phyloP scores from a whole-genome alignment of 2,888 invertebrate species.

The Dexiosoma caninum region DNA sequence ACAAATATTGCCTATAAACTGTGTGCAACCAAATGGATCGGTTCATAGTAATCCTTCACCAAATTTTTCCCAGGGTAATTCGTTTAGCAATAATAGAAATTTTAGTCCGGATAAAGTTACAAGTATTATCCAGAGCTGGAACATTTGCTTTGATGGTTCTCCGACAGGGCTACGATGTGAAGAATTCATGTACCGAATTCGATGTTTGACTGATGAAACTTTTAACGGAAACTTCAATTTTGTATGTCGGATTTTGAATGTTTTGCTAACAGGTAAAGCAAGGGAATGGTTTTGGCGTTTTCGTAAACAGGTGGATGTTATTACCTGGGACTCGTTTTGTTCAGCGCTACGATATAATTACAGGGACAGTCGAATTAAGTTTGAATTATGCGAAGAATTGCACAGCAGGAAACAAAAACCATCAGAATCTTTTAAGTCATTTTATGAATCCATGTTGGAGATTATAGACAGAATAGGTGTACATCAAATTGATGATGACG shows the following conservation, averaged over 20 bases:
- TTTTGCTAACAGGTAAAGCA: not conserved
- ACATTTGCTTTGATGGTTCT: not conserved
- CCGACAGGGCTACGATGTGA: not conserved
- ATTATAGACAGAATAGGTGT: not conserved
- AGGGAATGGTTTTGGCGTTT: conserved; percentile 1
- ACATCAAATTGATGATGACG: not conserved
- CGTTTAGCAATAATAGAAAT: not conserved
- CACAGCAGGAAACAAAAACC: not conserved
- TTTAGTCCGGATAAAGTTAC: not conserved
- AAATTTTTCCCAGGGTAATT: not conserved
- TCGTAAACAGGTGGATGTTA: not conserved
- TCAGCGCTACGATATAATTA: not conserved
- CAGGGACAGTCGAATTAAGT: not conserved
- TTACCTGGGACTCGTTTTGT: not conserved
- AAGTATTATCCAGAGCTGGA: conserved; percentile 1
- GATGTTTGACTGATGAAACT: not conserved
- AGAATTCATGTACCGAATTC: not conserved
- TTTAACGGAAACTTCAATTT: not conserved
- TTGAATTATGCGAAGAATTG: not conserved
- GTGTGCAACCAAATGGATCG: not conserved
- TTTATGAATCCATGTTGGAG: not conserved
- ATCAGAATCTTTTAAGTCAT: not conserved
- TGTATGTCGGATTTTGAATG: not conserved
- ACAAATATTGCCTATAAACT: too few relatives aligned
- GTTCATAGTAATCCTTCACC: not conserved